Percentiles rank a stretch among this genome's conserved stretches.
These are phyloP conservation scores for Tichodroma muraria DNA, from an alignment of 2,113 vertebrate species.

Conservation along the genomic window DNA sequence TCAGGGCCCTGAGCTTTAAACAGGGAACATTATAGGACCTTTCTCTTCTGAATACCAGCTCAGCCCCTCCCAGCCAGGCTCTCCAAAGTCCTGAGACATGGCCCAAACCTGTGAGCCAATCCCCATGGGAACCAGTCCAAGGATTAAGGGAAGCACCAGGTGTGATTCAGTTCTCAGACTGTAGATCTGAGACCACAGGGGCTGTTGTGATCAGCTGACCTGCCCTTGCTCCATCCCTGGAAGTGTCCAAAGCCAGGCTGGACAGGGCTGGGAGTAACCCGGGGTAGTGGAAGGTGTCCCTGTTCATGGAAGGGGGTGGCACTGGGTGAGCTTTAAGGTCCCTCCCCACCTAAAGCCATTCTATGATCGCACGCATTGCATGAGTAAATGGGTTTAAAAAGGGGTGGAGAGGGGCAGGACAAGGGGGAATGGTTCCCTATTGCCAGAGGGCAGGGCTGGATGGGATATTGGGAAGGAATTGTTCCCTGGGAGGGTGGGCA, in stretches of 20 bases:
- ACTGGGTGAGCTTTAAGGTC: background rate
- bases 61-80: background rate
- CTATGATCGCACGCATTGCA: background rate
- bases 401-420: background rate
- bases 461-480: background rate
- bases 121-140: background rate
- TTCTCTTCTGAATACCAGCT: background rate
- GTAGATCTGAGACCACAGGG: background rate
- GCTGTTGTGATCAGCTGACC: background rate
- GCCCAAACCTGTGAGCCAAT: background rate
- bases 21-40: background rate
- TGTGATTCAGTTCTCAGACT: background rate
- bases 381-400: background rate
- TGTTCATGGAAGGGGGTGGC: background rate
- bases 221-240: background rate
- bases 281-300: background rate
- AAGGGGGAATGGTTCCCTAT: background rate
- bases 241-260: background rate
- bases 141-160: background rate
- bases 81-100: background rate
- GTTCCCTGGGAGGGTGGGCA: background rate
- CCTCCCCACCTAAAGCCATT: background rate
- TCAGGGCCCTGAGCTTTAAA: background rate
- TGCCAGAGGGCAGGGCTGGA: background rate
- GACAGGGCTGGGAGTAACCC: background rate